Conservation (phyloP, 1,140 invertebrate species). For the Halyomorpha halys region DNA sequence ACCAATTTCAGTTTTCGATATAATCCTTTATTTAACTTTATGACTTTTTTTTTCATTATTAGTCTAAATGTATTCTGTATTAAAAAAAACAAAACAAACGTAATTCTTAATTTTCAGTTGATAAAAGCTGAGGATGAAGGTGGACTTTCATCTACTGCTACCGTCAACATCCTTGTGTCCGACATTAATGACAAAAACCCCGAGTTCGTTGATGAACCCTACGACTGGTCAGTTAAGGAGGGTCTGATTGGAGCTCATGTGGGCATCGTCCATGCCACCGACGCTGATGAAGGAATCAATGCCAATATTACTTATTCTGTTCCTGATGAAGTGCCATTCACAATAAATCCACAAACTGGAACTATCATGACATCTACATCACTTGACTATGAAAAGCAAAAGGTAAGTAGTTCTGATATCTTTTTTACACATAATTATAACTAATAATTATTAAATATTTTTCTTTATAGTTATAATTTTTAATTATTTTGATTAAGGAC, state of each 20-base stretch:
- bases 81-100: too few relatives aligned
- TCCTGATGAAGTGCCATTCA: slow-evolving; percentile 65
- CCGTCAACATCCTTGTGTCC: slow-evolving; percentile 76
- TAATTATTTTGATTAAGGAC: too few relatives aligned
- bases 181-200: slow-evolving; percentile 86
- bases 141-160: slow-evolving; percentile 66
- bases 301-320: slow-evolving; percentile 48
- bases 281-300: slow-evolving; percentile 64
- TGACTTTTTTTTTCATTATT: too few relatives aligned
- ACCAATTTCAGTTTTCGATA: too few relatives aligned
- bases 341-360: slow-evolving; percentile 64
- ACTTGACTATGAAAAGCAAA: slow-evolving; percentile 74
- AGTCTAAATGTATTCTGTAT: too few relatives aligned
- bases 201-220: slow-evolving; percentile 62
- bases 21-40: too few relatives aligned
- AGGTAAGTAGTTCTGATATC: slow-evolving; percentile 43
- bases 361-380: slow-evolving; percentile 62
- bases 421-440: too few relatives aligned
- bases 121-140: slow-evolving; percentile 78
- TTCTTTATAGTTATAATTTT: too few relatives aligned
- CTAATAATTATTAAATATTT: too few relatives aligned
- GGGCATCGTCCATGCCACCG: slow-evolving; percentile 69
- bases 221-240: slow-evolving; percentile 73
- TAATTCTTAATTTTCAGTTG: slow-evolving; percentile 41
- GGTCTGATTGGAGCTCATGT: slow-evolving; percentile 55